Percentiles rank a stretch among this genome's conserved stretches.
These are phyloP conservation scores for Hemicrepidius hirtus DNA, from an alignment of 2,888 invertebrate species.

Conservation along the genomic window DNA sequence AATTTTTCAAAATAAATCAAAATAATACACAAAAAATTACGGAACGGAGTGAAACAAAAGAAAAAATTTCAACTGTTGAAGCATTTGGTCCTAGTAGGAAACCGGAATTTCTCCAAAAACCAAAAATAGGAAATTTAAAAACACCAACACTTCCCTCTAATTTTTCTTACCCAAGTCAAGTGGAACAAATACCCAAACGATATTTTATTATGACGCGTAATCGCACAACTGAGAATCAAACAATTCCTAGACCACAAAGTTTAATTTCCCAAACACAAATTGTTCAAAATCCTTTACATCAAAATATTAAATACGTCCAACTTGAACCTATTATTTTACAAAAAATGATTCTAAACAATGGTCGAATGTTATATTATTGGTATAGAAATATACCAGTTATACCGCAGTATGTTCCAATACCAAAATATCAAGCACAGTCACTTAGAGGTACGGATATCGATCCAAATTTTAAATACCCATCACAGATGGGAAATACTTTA, in stretches of 20 bases:
- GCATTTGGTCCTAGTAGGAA: constrained; percentile 46
- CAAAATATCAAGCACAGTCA: background rate
- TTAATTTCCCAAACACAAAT: background rate
- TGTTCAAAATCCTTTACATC: constrained; percentile 31
- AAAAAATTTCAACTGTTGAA: constrained; percentile 37
- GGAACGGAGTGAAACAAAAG: constrained; percentile 10
- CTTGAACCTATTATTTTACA: constrained; percentile 70
- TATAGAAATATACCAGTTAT: constrained; percentile 64
- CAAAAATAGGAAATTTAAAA: constrained; percentile 31
- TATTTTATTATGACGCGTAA: constrained; percentile 15
- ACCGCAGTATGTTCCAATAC: constrained; percentile 25
- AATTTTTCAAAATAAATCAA: constrained; percentile 47
- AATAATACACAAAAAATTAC: background rate
- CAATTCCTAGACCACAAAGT: constrained; percentile 35
- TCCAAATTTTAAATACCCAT: background rate
- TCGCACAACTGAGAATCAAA: background rate
- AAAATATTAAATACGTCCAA: constrained; percentile 65
- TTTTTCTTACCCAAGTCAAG: background rate
- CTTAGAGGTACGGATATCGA: background rate
- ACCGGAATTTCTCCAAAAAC: constrained; percentile 47
- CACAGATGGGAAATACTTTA: background rate
- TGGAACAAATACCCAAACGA: background rate
- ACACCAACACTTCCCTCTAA: background rate
- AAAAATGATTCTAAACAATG: constrained; percentile 68
- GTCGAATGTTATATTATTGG: constrained; percentile 68